Evolutionary conservation across 64 coral and sea anemone genomes (phyloP).

Genomic region (Trachythela sp.): DNA sequence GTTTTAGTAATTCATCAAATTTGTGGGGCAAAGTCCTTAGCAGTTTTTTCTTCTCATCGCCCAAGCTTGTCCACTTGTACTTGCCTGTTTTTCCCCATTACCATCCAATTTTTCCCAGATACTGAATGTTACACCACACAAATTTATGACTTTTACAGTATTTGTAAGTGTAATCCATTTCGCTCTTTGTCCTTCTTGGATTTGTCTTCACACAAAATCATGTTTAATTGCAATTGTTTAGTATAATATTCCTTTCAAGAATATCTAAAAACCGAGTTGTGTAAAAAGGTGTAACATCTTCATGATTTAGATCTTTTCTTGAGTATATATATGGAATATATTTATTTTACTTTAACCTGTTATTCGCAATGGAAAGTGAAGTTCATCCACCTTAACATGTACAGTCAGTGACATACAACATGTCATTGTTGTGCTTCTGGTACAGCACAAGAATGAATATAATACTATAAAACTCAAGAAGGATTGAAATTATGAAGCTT

Average conservation of each 20-base stretch:
- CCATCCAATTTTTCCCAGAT: slow-evolving; percentile 40
- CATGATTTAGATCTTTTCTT: too few relatives aligned
- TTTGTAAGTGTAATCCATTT: slow-evolving; percentile 5
- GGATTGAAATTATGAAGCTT: too few relatives aligned
- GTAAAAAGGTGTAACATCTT: too few relatives aligned
- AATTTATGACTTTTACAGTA: slow-evolving; percentile 15
- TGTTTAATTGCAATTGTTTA: not conserved
- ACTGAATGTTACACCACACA: slow-evolving; percentile 30
- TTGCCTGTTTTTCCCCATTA: slow-evolving; percentile 22
- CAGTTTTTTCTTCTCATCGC: too few relatives aligned
- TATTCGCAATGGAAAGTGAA: slow-evolving; percentile 30
- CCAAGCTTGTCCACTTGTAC: slow-evolving; percentile 31
- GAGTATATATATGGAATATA: too few relatives aligned
- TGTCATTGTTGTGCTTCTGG: slow-evolving; percentile 11
- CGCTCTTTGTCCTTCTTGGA: not conserved
- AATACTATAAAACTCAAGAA: too few relatives aligned
- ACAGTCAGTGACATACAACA: not conserved
- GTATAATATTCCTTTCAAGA: not conserved
- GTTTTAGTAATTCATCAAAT: too few relatives aligned
- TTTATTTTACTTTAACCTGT: slow-evolving; percentile 16
- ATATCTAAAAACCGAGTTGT: too few relatives aligned
- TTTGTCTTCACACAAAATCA: slow-evolving; percentile 19
- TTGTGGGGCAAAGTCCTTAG: too few relatives aligned
- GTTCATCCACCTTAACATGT: slow-evolving; percentile 29
- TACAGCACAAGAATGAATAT: not conserved